Evolutionary conservation across 2,113 vertebrate genomes (phyloP).

Genomic region (Hydrochoerus hydrochaeris): DNA sequence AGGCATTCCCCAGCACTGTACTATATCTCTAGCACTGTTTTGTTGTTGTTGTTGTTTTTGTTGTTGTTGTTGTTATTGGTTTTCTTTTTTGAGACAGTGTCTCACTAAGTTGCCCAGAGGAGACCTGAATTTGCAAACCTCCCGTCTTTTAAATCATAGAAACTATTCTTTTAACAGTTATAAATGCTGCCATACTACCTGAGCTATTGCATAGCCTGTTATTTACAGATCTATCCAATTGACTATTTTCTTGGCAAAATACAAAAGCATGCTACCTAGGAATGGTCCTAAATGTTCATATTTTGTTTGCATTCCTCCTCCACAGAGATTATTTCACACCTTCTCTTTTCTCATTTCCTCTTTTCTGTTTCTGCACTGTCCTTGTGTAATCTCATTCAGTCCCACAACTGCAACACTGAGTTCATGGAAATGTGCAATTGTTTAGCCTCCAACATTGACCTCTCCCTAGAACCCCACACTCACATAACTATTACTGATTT

Average conservation of each 20-base stretch:
- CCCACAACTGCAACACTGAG: background rate
- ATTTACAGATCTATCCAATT: background rate
- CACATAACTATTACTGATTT: background rate
- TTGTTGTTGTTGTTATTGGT: background rate
- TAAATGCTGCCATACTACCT: background rate
- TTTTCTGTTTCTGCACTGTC: background rate
- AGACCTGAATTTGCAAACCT: background rate
- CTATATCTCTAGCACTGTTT: background rate
- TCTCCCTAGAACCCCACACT: background rate
- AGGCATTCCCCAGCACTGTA: background rate
- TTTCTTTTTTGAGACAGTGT: background rate
- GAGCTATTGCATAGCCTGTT: background rate
- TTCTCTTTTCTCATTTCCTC: background rate
- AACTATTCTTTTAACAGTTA: background rate
- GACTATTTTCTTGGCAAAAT: background rate
- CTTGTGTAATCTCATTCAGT: background rate
- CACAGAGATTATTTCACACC: background rate
- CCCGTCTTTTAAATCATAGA: background rate
- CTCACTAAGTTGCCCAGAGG: background rate
- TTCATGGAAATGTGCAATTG: background rate
- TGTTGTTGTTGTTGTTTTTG: background rate
- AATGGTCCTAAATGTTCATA: background rate
- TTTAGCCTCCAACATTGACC: background rate
- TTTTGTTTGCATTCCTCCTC: background rate
- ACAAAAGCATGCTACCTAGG: background rate